These are phyloP conservation scores for Spinibarbus caldwelli DNA, from an alignment of 2,797 vertebrate species.

Conservation along the genomic window DNA sequence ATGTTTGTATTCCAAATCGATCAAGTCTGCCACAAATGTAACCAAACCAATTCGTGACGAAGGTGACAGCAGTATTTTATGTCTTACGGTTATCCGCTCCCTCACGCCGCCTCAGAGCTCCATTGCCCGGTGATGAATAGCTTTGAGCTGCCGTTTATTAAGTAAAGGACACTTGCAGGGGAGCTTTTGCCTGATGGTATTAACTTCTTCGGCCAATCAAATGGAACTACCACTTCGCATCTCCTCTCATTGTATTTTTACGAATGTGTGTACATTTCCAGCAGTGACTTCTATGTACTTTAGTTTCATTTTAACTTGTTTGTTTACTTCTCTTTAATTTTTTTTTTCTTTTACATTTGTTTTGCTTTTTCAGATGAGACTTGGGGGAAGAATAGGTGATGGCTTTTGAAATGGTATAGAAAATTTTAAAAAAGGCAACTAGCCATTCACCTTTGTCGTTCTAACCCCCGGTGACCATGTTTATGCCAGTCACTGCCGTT, in stretches of 20 bases:
- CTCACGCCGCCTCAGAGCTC: constrained; percentile 48
- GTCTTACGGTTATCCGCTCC: not conserved
- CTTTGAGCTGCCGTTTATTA: constrained; percentile 72
- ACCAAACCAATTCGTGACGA: constrained; percentile 69
- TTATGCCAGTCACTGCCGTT: constrained; percentile 82
- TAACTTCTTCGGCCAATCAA: constrained; percentile 71
- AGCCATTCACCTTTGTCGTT: constrained; percentile 68
- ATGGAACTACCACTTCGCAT: constrained; percentile 83
- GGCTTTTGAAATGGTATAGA: constrained; percentile 68
- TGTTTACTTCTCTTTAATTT: constrained; percentile 66
- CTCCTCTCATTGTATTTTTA: constrained; percentile 85
- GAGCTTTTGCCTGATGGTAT: constrained; percentile 66
- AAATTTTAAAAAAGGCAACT: constrained; percentile 60
- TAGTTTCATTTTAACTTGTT: constrained; percentile 72
- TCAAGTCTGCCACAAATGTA: constrained; percentile 69
- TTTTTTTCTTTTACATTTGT: constrained; percentile 61
- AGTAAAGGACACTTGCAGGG: constrained; percentile 72
- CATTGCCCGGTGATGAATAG: constrained; percentile 76
- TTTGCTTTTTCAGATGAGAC: constrained; percentile 76
- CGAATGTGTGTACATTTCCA: constrained; percentile 89
- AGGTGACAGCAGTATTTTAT: constrained; percentile 29
- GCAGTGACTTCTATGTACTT: constrained; percentile 83
- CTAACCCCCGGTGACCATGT: constrained; percentile 79
- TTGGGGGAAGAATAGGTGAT: constrained; percentile 75
- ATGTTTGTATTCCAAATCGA: constrained; percentile 71